phyloP scores from a whole-genome alignment of 2,888 invertebrate species.

The Cotesia congregata region DNA sequence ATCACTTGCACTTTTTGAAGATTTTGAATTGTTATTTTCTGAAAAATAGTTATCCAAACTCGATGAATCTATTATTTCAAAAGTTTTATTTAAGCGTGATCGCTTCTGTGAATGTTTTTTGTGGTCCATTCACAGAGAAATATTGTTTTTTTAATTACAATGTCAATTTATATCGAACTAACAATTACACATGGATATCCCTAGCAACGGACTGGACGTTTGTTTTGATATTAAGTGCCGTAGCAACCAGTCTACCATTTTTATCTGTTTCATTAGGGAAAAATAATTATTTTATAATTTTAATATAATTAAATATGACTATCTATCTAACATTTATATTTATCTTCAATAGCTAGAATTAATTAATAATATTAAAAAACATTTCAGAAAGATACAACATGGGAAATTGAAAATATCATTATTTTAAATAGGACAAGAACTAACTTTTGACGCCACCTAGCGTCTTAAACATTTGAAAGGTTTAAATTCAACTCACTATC shows the following conservation, averaged over 20 bases:
- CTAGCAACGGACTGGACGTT: constrained; percentile 39
- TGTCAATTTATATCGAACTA: constrained; percentile 15
- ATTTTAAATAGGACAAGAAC: too few species aligned
- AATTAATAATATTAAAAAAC: too few species aligned
- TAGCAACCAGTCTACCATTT: constrained; percentile 24
- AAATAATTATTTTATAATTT: too few species aligned
- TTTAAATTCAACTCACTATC: too few species aligned
- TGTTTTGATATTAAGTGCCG: constrained; percentile 34
- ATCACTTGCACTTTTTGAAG: constrained; percentile 20
- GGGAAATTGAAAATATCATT: too few species aligned
- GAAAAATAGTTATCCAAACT: constrained; percentile 33
- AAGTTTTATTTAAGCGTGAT: constrained; percentile 34
- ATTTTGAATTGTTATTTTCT: constrained; percentile 32
- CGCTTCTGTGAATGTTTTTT: constrained; percentile 39
- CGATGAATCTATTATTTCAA: constrained; percentile 9
- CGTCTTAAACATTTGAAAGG: too few species aligned
- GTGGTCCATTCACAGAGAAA: constrained; percentile 39
- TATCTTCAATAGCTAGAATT: too few species aligned
- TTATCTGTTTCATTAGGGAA: too few species aligned
- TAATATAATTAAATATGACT: too few species aligned
- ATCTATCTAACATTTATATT: too few species aligned
- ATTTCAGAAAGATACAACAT: too few species aligned
- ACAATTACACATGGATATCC: constrained; percentile 36
- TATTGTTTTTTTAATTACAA: constrained; percentile 7
- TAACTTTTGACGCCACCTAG: too few species aligned